These are phyloP conservation scores for Leptinotarsa undecemlineata DNA, from an alignment of 1,140 invertebrate genomes.

Conservation along the genomic window DNA sequence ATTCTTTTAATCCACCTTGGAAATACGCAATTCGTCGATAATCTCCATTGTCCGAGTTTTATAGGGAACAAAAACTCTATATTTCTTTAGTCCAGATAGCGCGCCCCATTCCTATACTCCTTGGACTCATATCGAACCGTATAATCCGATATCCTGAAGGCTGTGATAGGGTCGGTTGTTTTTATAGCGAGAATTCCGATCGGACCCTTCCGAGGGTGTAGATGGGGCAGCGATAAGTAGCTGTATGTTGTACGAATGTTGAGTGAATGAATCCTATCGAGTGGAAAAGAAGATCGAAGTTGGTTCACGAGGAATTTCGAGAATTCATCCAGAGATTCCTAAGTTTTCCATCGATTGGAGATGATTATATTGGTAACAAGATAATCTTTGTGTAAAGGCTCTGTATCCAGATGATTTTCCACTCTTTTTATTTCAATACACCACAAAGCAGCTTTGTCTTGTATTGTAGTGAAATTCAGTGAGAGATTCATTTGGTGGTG, in stretches of 20 bases:
- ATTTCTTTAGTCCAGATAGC: neutral
- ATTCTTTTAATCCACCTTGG: too few species aligned
- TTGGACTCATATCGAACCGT: neutral
- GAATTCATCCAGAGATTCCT: neutral
- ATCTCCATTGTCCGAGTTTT: too few species aligned
- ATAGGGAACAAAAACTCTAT: neutral
- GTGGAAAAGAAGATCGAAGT: neutral
- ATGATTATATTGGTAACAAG: too few species aligned
- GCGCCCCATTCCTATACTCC: neutral
- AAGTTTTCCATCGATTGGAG: too few species aligned
- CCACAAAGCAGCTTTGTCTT: too few species aligned
- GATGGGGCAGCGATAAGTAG: neutral
- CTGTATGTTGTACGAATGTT: conserved; percentile 2
- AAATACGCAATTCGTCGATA: too few species aligned
- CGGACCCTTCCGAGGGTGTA: neutral
- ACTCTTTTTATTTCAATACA: too few species aligned
- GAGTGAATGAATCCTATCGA: conserved; percentile 1
- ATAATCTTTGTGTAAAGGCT: too few species aligned
- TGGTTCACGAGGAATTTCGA: neutral
- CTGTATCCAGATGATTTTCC: too few species aligned
- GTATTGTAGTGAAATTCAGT: too few species aligned
- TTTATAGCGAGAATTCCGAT: neutral
- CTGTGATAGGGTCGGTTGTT: neutral
- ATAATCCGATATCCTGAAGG: conserved; percentile 7
- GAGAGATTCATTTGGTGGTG: too few species aligned